A percentile compares a stretch with the other conserved stretches of the same genome.
Evolutionary conservation across 2,113 vertebrate genomes (phyloP).

Genomic region (Aramus guarauna): DNA sequence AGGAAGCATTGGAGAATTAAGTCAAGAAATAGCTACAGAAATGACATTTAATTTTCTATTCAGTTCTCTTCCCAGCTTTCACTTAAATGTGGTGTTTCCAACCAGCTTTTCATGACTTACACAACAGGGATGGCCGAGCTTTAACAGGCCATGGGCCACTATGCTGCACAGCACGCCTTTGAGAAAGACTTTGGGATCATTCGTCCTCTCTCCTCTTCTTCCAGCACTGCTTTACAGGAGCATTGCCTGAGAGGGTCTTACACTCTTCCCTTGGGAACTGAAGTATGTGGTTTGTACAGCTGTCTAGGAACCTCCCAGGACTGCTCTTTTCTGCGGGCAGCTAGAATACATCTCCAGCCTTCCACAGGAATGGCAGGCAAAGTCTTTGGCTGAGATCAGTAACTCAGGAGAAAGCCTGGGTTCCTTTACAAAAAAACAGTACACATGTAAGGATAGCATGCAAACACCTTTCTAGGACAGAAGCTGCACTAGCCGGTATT

Average conservation of each 20-base stretch:
- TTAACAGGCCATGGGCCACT: neutral
- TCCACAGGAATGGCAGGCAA: accelerated
- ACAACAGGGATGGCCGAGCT: neutral
- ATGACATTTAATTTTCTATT: neutral
- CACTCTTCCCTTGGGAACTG: neutral
- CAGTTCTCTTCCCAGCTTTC: neutral
- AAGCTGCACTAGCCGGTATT: neutral
- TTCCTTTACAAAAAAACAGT: neutral
- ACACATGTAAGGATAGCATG: neutral
- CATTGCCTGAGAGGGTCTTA: neutral
- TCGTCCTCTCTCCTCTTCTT: neutral
- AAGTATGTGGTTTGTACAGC: neutral
- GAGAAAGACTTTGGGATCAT: neutral
- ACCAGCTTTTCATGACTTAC: neutral
- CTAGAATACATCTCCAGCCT: neutral
- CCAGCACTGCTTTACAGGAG: neutral
- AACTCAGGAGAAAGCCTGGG: neutral
- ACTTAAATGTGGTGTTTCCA: neutral
- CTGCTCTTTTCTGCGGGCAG: neutral
- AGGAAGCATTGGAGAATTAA: neutral
- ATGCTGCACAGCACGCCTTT: neutral
- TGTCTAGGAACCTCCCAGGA: neutral
- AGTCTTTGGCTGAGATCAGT: neutral
- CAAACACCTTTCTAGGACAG: neutral
- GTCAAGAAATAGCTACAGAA: constrained; percentile 13